Percentiles rank a stretch among this genome's conserved stretches.
These are phyloP conservation scores for Rhea pennata DNA, from an alignment of 2,113 vertebrate species.

Conservation along the genomic window DNA sequence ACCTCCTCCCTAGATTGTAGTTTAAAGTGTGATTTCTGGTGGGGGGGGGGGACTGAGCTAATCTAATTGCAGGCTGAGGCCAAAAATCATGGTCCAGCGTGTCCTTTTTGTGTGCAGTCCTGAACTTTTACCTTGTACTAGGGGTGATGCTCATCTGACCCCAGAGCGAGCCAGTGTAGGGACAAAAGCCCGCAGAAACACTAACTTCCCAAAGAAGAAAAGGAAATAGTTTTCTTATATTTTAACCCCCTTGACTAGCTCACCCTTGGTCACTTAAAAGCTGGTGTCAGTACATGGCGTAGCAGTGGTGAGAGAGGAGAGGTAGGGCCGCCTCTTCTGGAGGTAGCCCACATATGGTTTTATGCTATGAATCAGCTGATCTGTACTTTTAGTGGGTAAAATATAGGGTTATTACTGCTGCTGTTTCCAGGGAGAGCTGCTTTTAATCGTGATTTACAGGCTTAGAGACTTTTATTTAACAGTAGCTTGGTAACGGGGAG, in stretches of 20 bases:
- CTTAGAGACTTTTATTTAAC: neutral
- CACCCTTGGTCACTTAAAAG: neutral
- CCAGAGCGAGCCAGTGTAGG: neutral
- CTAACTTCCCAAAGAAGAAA: neutral
- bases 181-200: neutral
- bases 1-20: neutral
- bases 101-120: neutral
- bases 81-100: neutral
- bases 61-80: neutral
- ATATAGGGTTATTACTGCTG: neutral
- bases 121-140: neutral
- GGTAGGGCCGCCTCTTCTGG: rapidly evolving
- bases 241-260: neutral
- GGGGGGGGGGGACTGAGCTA: neutral
- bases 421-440: neutral
- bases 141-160: neutral
- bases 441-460: neutral
- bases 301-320: rapidly evolving
- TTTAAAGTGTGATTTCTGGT: neutral
- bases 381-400: neutral
- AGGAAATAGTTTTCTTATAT: neutral
- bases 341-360: neutral
- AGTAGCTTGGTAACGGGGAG: neutral
- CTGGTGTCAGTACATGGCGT: rapidly evolving
- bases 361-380: neutral